A percentile compares a stretch with the other conserved stretches of the same genome.
phyloP scores from a whole-genome alignment of 2,797 vertebrate species.

The Chrysolophus pictus region DNA sequence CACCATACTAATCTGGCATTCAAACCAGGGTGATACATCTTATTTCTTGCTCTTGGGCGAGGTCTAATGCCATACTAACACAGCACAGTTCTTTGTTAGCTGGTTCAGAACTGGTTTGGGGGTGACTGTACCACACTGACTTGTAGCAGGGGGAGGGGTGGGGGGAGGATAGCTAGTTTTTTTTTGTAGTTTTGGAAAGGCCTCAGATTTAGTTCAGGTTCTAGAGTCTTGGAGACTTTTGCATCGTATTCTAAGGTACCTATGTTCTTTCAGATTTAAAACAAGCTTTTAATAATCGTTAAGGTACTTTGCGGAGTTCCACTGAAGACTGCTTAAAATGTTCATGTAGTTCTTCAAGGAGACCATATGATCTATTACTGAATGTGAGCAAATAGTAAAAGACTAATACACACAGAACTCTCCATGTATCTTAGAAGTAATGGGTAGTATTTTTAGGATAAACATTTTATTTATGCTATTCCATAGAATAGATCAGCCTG shows the following conservation, averaged over 20 bases:
- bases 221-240: not conserved
- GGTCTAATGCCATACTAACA: not conserved
- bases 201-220: not conserved
- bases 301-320: not conserved
- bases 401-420: not conserved
- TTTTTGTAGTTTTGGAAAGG: not conserved
- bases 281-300: not conserved
- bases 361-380: not conserved
- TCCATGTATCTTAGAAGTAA: not conserved
- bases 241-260: not conserved
- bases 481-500: not conserved
- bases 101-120: not conserved
- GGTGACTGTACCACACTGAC: not conserved
- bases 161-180: not conserved
- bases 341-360: not conserved
- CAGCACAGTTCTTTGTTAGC: not conserved
- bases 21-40: not conserved
- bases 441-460: not conserved
- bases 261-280: not conserved
- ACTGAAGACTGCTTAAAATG: not conserved
- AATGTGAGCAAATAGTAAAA: not conserved
- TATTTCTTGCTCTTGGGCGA: not conserved
- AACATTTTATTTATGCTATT: not conserved
- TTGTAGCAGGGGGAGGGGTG: not conserved
- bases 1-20: not conserved